These are phyloP conservation scores for Castor canadensis DNA, from an alignment of 2,113 vertebrate genomes.

Conservation along the genomic window DNA sequence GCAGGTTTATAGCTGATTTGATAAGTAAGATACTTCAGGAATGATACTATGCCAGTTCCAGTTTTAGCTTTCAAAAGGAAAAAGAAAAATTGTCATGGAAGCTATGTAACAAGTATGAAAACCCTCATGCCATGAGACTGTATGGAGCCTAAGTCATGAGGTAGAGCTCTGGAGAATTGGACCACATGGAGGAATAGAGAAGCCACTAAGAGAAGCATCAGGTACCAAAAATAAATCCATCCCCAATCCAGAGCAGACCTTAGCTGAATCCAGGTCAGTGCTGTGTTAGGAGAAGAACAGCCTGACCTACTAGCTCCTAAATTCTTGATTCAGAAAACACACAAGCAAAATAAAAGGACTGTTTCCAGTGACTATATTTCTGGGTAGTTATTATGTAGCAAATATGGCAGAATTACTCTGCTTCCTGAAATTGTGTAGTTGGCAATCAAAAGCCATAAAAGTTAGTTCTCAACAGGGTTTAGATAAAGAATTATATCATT, in stretches of 20 bases:
- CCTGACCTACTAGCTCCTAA: neutral
- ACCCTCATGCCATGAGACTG: neutral
- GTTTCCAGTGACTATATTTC: neutral
- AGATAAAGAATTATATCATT: neutral
- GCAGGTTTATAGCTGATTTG: neutral
- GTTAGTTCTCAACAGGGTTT: neutral
- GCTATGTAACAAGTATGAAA: neutral
- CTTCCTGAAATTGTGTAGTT: neutral
- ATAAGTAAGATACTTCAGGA: neutral
- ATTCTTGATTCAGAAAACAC: neutral
- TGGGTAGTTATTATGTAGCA: neutral
- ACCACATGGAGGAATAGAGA: neutral
- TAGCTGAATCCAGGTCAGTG: neutral
- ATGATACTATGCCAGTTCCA: neutral
- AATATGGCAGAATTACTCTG: neutral
- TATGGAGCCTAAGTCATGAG: neutral
- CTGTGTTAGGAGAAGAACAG: neutral
- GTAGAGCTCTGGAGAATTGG: too few species aligned
- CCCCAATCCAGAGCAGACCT: fast-evolving
- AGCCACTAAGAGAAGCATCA: neutral
- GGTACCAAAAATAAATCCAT: neutral
- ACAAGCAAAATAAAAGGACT: neutral
- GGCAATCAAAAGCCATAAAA: neutral
- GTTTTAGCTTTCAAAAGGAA: neutral
- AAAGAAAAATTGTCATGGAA: neutral